Evolutionary conservation across 2,113 vertebrate genomes (phyloP).

Genomic region (Pan troglodytes): NHGRI_mPanTro3-v2.1_pri NC_072419.2:28696001-28696500

Average conservation of each 20-base stretch:
- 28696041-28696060: neutral
- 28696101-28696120: neutral
- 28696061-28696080: neutral
- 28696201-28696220: neutral
- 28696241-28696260: neutral
- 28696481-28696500: neutral
- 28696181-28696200: neutral
- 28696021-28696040: neutral
- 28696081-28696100: neutral
- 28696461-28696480: rapidly evolving
- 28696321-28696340: neutral
- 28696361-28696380: neutral
- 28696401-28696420: neutral
- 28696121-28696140: neutral
- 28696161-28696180: neutral
- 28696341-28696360: neutral
- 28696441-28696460: rapidly evolving
- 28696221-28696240: neutral
- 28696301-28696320: neutral
- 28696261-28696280: neutral
- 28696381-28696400: neutral
- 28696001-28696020: neutral
- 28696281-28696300: neutral
- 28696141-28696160: neutral
- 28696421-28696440: neutral